phyloP scores from a whole-genome alignment of 2,888 invertebrate genomes.

The Idaea straminata region DNA sequence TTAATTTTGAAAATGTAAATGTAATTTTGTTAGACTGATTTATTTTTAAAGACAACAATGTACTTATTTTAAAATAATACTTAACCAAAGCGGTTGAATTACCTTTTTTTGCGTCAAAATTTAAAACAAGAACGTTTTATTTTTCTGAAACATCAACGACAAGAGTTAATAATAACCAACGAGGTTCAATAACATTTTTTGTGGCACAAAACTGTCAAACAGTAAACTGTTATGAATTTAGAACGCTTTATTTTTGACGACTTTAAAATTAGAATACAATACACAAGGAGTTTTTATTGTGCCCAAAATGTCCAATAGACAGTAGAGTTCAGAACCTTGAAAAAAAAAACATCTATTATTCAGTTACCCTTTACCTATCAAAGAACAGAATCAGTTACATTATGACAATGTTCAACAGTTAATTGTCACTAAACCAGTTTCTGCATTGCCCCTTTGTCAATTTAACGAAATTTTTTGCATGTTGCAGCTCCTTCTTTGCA shows the following conservation, averaged over 20 bases:
- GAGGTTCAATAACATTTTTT: no score
- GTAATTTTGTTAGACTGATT: no score
- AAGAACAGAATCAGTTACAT: background rate
- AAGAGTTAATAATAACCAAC: no score
- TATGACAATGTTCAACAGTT: background rate
- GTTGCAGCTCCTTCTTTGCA: constrained; percentile 64
- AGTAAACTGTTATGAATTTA: no score
- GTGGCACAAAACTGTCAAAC: no score
- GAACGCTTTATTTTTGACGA: no score
- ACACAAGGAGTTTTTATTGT: background rate
- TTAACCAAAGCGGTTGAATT: no score
- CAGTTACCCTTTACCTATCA: background rate
- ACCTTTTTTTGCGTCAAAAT: no score
- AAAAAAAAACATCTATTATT: background rate
- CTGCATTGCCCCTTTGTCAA: constrained; percentile 23
- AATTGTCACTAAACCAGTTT: background rate
- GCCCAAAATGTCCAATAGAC: background rate
- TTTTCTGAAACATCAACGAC: no score
- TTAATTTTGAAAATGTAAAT: no score
- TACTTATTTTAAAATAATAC: no score
- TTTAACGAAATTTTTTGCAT: constrained; percentile 48
- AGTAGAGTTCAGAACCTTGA: background rate
- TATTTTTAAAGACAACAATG: background rate
- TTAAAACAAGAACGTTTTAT: no score
- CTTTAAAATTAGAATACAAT: background rate